Conservation (phyloP, 2,888 invertebrate species). For the Sympetrum striolatum region DNA sequence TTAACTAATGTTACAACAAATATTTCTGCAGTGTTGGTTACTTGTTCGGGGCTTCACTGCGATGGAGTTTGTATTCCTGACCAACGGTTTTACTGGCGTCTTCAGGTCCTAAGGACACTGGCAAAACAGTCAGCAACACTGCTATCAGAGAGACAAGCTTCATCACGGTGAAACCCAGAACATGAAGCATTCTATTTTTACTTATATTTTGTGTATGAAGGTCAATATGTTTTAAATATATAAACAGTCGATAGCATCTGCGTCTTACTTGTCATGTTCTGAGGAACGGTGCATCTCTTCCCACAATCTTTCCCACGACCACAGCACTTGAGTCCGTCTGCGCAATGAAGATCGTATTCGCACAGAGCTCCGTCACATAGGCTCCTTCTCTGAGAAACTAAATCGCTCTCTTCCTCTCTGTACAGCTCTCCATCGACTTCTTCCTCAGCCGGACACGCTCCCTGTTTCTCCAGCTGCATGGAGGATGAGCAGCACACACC, state of each 20-base stretch:
- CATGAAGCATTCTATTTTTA: too few species aligned
- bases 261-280: conserved; percentile 71
- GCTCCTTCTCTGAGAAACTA: conserved; percentile 56
- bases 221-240: too few species aligned
- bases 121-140: too few species aligned
- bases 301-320: conserved; percentile 73
- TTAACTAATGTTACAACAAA: too few species aligned
- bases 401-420: conserved; percentile 61
- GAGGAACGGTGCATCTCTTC: conserved; percentile 75
- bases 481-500: conserved; percentile 87
- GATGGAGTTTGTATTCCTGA: too few species aligned
- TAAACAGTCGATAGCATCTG: not conserved
- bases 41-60: too few species aligned
- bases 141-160: too few species aligned
- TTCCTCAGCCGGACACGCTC: conserved; percentile 71
- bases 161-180: too few species aligned
- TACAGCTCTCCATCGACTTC: conserved; percentile 57
- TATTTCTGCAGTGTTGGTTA: too few species aligned
- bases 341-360: conserved; percentile 81
- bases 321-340: conserved; percentile 83
- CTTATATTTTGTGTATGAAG: too few species aligned
- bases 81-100: too few species aligned
- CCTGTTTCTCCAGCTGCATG: conserved; percentile 76
- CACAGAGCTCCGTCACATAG: conserved; percentile 63
- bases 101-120: too few species aligned